A percentile compares a stretch with the other conserved stretches of the same genome.
Evolutionary conservation across 2,113 vertebrate genomes (phyloP).

Genomic region (Crotophaga sulcirostris): DNA sequence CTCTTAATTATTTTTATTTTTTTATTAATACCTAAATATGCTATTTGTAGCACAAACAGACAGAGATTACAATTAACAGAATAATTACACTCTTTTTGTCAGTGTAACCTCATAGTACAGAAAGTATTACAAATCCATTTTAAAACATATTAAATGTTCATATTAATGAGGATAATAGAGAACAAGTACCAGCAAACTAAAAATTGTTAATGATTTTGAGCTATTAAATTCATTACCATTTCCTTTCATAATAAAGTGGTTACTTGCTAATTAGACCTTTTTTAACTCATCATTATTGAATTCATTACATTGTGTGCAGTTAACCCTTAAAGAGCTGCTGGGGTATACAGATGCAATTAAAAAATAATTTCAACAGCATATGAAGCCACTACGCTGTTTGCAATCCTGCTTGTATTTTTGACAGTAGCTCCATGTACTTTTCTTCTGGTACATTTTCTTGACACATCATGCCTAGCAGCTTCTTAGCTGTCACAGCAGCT

Average conservation of each 20-base stretch:
- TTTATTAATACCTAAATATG: constrained; percentile 80
- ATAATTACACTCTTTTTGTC: constrained; percentile 83
- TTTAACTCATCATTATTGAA: constrained; percentile 89
- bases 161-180: constrained; percentile 90
- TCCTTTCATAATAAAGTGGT: constrained; percentile 91
- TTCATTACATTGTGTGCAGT: constrained; percentile 81
- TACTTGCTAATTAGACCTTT: constrained; percentile 97
- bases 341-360: constrained; percentile 74
- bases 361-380: constrained; percentile 58
- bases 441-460: constrained; percentile 65
- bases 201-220: constrained; percentile 95
- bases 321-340: constrained; percentile 78
- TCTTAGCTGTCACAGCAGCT: constrained; percentile 66
- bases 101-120: constrained; percentile 80
- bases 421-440: constrained; percentile 58
- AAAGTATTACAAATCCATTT: constrained; percentile 89
- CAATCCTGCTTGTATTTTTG: constrained; percentile 56
- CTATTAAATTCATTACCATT: constrained; percentile 96
- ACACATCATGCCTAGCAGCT: constrained; percentile 71
- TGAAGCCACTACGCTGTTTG: constrained; percentile 7
- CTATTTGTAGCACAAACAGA: constrained; percentile 81
- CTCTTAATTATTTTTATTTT: constrained; percentile 67
- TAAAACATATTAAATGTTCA: constrained; percentile 90
- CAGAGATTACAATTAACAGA: constrained; percentile 83
- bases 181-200: constrained; percentile 86